Conservation (phyloP, 2,888 invertebrate species). For the Hyppa rectilinea region DNA sequence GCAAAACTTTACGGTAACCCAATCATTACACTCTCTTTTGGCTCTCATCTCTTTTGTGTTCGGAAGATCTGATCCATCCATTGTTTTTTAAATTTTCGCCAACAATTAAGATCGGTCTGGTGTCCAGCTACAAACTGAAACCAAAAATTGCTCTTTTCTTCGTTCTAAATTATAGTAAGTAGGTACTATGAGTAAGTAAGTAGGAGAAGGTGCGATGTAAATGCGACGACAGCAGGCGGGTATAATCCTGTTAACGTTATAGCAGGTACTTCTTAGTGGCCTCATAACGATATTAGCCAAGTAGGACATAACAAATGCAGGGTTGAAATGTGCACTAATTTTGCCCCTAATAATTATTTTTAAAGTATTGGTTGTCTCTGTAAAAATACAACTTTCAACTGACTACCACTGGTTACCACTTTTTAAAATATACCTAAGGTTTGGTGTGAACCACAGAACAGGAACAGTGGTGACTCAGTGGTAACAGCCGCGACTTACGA, state of each 20-base stretch:
- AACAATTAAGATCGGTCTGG: background rate
- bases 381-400: background rate
- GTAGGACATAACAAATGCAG: constrained; percentile 77
- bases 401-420: background rate
- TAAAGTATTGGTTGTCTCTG: background rate
- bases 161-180: constrained; percentile 5
- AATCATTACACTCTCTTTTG: background rate
- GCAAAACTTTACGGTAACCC: background rate
- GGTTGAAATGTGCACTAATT: constrained; percentile 49
- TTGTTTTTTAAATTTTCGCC: background rate
- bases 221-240: constrained; percentile 48
- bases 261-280: constrained; percentile 77
- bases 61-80: background rate
- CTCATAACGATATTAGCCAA: constrained; percentile 83
- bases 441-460: too few species aligned
- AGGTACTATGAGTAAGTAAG: constrained; percentile 6
- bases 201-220: constrained; percentile 31
- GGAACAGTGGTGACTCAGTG: too few species aligned
- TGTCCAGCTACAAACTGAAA: background rate
- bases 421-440: background rate
- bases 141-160: background rate
- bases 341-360: background rate
- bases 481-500: too few species aligned
- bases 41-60: background rate
- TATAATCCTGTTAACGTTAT: constrained; percentile 84